Evolutionary conservation across 2,113 vertebrate species (phyloP), one percentile per base, ranked within the genome.

Genomic region (Nerophis ophidion): DNA sequence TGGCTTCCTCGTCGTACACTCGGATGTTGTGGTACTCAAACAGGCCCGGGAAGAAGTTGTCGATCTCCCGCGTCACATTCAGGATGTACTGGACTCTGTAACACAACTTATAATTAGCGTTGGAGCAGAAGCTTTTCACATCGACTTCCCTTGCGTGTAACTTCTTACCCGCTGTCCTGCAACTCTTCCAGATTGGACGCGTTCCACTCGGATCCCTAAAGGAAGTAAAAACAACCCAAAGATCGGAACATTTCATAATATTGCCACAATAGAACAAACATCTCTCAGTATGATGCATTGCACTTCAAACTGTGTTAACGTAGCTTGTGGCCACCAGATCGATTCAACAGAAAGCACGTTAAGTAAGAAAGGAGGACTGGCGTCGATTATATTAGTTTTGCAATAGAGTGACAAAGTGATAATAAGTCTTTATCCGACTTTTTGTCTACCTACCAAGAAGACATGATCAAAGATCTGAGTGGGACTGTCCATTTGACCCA

Each of bases 401-500:
- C 40, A 42, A 4, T 9, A 4, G 8, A 9, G 40, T 42, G 40
- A 42, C 8, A 10, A 10, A 42, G 40, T 8, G 40, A 42, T 9
- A 42, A 42, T 10, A 42, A 42, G 38, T 40, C 38, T 9, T 40
- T 40, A 11, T 10, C n/a, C n/a, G 26, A 3, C 26, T 26, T 26
- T 26, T 26, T 26, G 26, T 59, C 14, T 44, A 80, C 94, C 86
- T 82, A 99, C 97, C 94, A 99, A 88, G 66, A 92, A 98, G 60
- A 98, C 93, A 0, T 98, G 95, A 65, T 99, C 95, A 71, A 99
- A 99, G 85, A 98, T 98, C 83, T 98, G 93, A 0, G 95, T 98
- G 57, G 95, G 95, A 77, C 95, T 98, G 89, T 98, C 97, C 97
- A 99, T 99, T 81, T 99, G 97, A 44, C 96, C 95, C 53, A 99